These are phyloP conservation scores for Rhinichthys osculus DNA, from an alignment of 2,797 vertebrate genomes.

Conservation along the genomic window DNA sequence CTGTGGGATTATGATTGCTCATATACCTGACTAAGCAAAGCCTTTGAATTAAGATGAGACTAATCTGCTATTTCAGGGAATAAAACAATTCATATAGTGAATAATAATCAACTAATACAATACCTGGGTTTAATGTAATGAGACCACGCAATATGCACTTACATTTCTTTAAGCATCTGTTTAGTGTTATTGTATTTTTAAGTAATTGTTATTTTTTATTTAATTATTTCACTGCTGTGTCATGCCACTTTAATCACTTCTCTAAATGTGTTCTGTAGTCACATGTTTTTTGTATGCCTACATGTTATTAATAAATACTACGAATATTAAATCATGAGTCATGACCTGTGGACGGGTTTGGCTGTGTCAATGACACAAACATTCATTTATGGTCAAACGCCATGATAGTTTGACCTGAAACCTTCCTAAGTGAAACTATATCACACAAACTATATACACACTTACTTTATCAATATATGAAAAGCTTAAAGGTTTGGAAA, in stretches of 20 bases:
- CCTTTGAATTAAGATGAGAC: background rate
- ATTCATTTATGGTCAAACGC: background rate
- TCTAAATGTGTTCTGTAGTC: background rate
- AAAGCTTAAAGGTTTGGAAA: background rate
- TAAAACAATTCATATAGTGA: background rate
- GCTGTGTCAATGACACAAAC: background rate
- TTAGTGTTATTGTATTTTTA: background rate
- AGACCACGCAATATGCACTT: background rate
- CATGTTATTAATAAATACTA: background rate
- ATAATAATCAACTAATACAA: background rate
- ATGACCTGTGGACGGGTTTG: background rate
- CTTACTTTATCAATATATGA: background rate
- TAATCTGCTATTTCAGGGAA: background rate
- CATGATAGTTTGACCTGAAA: background rate
- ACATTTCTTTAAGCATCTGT: background rate
- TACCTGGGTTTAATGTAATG: background rate
- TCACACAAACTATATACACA: too few species aligned
- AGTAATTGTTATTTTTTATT: background rate
- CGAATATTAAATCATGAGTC: background rate
- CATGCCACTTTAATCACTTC: background rate
- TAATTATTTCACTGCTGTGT: background rate
- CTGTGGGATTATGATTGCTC: constrained; percentile 28
- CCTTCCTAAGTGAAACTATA: background rate
- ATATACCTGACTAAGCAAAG: background rate
- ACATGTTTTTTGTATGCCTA: background rate